A percentile compares a stretch with the other conserved stretches of the same genome.
phyloP scores from a whole-genome alignment of 2,113 vertebrate genomes.

The Heterocephalus glaber region DNA sequence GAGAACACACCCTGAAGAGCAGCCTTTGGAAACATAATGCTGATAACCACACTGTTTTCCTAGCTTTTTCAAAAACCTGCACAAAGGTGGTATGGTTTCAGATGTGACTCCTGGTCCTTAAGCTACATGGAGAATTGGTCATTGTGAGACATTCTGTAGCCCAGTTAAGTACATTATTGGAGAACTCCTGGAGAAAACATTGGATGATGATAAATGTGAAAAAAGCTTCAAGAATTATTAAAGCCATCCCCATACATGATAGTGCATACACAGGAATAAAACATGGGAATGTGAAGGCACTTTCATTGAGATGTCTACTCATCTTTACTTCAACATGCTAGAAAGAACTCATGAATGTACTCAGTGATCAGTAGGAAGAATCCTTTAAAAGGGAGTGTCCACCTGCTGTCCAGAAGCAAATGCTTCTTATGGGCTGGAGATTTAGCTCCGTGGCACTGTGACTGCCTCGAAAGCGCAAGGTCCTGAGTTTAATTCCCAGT shows the following conservation, averaged over 20 bases:
- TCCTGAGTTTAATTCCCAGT: too few species aligned
- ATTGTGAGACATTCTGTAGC: background rate
- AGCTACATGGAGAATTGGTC: background rate
- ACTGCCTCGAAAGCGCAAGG: too few species aligned
- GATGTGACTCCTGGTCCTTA: background rate
- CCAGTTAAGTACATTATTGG: background rate
- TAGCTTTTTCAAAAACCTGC: background rate
- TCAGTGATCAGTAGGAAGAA: background rate
- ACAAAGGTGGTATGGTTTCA: background rate
- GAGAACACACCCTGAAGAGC: slow-evolving; percentile 68
- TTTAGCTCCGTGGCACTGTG: too few species aligned
- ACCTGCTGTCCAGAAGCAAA: background rate
- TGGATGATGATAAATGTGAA: background rate
- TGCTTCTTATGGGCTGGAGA: background rate
- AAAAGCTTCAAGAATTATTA: background rate
- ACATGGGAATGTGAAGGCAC: background rate
- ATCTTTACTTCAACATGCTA: background rate
- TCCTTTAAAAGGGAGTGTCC: background rate
- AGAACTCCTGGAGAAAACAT: background rate
- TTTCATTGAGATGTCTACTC: background rate
- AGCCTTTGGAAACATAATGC: background rate
- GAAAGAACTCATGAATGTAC: background rate
- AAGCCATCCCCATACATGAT: background rate
- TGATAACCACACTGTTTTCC: background rate
- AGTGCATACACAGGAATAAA: background rate